Conservation (phyloP, 2,888 invertebrate genomes). For the Mesorhabditis spiculigera region DNA sequence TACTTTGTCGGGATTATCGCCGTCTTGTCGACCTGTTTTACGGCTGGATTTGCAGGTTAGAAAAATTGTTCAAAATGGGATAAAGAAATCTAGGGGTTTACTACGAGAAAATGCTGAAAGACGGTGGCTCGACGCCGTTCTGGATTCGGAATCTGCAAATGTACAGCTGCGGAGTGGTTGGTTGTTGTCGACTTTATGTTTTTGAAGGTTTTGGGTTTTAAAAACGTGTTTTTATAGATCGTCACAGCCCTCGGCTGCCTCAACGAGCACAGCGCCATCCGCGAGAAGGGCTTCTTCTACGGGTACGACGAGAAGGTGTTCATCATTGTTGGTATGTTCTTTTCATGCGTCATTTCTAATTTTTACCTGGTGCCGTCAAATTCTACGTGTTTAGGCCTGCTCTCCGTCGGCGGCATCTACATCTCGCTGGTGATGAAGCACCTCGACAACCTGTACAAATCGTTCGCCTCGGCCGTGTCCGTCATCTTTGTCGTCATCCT, state of each 20-base stretch:
- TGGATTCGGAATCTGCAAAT: slow-evolving; percentile 59
- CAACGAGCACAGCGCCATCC: slow-evolving; percentile 42
- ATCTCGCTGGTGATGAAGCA: slow-evolving; percentile 59
- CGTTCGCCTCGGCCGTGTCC: slow-evolving; percentile 58
- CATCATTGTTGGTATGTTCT: slow-evolving; percentile 47
- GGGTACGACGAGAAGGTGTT: slow-evolving; percentile 54
- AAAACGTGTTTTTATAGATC: no score
- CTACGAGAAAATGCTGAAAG: slow-evolving; percentile 59
- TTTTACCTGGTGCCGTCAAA: neutral
- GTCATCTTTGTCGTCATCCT: slow-evolving; percentile 43
- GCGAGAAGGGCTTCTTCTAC: slow-evolving; percentile 53
- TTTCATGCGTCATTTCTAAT: neutral
- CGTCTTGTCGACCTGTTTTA: slow-evolving; percentile 57
- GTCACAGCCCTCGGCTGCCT: slow-evolving; percentile 47
- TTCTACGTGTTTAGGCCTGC: slow-evolving; percentile 34
- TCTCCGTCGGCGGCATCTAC: slow-evolving; percentile 56
- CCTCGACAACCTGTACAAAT: slow-evolving; percentile 58
- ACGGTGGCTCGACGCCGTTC: slow-evolving; percentile 53
- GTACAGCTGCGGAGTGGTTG: slow-evolving; percentile 57
- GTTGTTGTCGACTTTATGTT: slow-evolving; percentile 11
- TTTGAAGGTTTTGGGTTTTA: no score
- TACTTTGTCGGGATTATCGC: slow-evolving; percentile 53
- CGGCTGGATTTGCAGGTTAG: slow-evolving; percentile 57
- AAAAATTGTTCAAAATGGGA: no score
- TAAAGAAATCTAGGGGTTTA: slow-evolving; percentile 47